phyloP scores from a whole-genome alignment of 2,797 vertebrate species.

The Urophycis tenuis region DNA sequence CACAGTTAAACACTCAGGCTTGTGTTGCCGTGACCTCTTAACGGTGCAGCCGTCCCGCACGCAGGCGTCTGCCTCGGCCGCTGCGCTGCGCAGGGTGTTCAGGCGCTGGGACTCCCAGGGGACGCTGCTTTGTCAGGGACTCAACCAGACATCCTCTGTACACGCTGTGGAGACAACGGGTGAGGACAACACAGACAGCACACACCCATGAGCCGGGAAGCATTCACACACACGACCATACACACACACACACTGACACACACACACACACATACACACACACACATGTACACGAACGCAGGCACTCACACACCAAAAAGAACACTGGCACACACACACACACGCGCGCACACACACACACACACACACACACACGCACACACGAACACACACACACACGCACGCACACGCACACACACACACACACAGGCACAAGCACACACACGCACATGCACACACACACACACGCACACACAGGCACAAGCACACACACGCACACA shows the following conservation, averaged over 20 bases:
- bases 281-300: no score
- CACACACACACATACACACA: background rate
- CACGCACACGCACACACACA: no score
- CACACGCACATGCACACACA: no score
- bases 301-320: no score
- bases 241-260: background rate
- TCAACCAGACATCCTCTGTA: conserved; percentile 56
- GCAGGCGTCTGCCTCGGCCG: conserved; percentile 53
- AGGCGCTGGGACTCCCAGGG: conserved; percentile 61
- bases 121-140: conserved; percentile 53
- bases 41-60: conserved; percentile 32
- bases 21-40: conserved; percentile 50
- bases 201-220: no score
- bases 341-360: no score
- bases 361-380: no score
- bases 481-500: no score
- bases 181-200: conserved; percentile 36
- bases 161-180: conserved; percentile 66
- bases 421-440: no score
- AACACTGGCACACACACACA: no score
- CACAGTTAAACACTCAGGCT: conserved; percentile 25
- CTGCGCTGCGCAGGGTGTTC: conserved; percentile 51
- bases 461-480: no score
- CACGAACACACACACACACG: no score
- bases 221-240: background rate